Conservation (phyloP, 2,888 invertebrate genomes). For the Crematogaster levior region DNA sequence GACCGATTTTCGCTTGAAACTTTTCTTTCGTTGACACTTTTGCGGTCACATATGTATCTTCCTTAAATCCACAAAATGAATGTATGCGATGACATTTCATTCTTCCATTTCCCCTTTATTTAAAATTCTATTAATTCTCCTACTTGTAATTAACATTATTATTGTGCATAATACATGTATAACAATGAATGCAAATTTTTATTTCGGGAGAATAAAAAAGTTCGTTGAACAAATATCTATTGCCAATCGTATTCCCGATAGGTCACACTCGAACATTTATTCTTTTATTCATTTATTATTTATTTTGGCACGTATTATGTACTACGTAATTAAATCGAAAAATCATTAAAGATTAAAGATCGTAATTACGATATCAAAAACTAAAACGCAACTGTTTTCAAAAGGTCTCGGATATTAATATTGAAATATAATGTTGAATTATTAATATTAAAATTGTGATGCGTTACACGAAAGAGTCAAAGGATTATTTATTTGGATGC, state of each 20-base stretch:
- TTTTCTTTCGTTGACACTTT: neutral
- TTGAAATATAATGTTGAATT: neutral
- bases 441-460: neutral
- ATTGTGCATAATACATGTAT: neutral
- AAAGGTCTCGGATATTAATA: neutral
- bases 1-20: neutral
- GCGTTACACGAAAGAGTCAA: neutral
- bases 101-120: neutral
- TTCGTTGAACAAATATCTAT: neutral
- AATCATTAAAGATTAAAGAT: constrained; percentile 2
- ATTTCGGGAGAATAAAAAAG: neutral
- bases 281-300: neutral
- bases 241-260: neutral
- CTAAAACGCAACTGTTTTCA: neutral
- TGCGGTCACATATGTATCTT: too few relatives aligned
- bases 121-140: neutral
- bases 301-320: neutral
- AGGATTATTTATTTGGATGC: neutral
- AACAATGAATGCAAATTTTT: too few relatives aligned
- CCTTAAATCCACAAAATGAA: too few relatives aligned
- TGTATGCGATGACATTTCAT: neutral
- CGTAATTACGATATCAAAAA: neutral
- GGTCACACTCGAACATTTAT: neutral
- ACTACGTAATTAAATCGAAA: neutral
- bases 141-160: neutral